Conservation (phyloP, 2,888 invertebrate species). For the Malthinus flaveolus region DNA sequence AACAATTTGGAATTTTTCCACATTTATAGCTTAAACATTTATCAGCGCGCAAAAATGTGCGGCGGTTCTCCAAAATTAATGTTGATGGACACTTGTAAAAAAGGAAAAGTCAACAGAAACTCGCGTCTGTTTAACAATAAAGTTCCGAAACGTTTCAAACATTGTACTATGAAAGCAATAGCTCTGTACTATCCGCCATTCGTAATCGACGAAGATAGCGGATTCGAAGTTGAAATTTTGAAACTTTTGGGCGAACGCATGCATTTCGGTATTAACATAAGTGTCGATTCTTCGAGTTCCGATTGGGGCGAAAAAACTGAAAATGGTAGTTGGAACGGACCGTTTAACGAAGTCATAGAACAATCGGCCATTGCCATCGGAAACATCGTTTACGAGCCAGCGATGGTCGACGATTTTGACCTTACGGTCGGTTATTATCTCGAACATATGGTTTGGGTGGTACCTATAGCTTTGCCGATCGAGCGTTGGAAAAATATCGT, state of each 20-base stretch:
- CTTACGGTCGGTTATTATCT: slow-evolving; percentile 59
- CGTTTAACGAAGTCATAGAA: slow-evolving; percentile 53
- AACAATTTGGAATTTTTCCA: slow-evolving; percentile 17
- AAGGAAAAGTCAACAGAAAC: slow-evolving; percentile 21
- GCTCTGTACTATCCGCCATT: slow-evolving; percentile 38
- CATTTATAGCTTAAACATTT: slow-evolving; percentile 30
- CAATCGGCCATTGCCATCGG: slow-evolving; percentile 60
- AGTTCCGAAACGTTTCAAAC: slow-evolving; percentile 23
- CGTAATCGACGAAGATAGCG: slow-evolving; percentile 32
- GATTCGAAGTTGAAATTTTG: slow-evolving; percentile 38
- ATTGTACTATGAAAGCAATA: slow-evolving; percentile 34
- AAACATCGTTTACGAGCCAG: slow-evolving; percentile 63
- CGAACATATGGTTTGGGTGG: slow-evolving; percentile 64
- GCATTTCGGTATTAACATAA: slow-evolving; percentile 38
- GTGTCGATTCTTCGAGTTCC: too few species aligned
- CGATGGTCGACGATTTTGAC: slow-evolving; percentile 62
- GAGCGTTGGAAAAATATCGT: slow-evolving; percentile 60
- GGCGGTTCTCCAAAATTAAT: slow-evolving; percentile 18
- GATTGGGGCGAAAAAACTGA: slow-evolving; percentile 57
- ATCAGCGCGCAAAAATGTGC: slow-evolving; percentile 14
- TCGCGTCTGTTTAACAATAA: slow-evolving; percentile 12
- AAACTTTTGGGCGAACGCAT: slow-evolving; percentile 30
- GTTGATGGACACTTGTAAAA: slow-evolving; percentile 22
- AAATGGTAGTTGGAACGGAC: slow-evolving; percentile 58
- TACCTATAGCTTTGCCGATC: slow-evolving; percentile 56